Conservation (phyloP, 2,113 vertebrate genomes). For the Arenaria interpres region DNA sequence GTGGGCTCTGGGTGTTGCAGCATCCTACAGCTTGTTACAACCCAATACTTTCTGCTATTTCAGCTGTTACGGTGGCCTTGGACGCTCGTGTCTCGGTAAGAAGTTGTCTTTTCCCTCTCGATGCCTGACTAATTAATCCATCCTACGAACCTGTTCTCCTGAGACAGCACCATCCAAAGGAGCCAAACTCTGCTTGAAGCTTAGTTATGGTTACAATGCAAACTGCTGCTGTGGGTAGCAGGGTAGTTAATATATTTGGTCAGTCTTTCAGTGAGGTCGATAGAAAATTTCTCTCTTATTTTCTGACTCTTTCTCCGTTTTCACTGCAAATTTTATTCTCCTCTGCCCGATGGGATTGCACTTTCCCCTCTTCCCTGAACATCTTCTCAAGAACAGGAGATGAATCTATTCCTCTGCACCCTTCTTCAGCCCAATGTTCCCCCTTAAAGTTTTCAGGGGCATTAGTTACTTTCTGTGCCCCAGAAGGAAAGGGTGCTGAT, state of each 20-base stretch:
- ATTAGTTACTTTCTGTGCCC: background rate
- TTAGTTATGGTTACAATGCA: background rate
- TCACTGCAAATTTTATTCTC: background rate
- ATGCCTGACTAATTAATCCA: background rate
- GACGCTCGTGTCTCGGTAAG: constrained; percentile 88
- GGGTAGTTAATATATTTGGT: background rate
- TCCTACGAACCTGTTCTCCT: background rate
- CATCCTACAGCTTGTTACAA: background rate
- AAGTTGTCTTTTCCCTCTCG: background rate
- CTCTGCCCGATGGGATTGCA: background rate
- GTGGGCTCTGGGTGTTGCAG: background rate
- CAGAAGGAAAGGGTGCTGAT: background rate
- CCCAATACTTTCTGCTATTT: constrained; percentile 28
- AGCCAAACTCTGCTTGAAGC: background rate
- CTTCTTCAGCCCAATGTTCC: background rate
- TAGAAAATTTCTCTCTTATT: background rate
- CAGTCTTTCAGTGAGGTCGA: background rate
- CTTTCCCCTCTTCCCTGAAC: background rate
- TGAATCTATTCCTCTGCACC: background rate
- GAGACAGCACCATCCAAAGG: background rate
- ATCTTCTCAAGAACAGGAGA: background rate
- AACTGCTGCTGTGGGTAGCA: background rate
- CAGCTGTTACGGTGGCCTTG: constrained; percentile 89
- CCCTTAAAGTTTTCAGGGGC: background rate
- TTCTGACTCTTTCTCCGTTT: background rate